Conservation (phyloP, 2,888 invertebrate genomes). For the Ochropleura leucogaster region DNA sequence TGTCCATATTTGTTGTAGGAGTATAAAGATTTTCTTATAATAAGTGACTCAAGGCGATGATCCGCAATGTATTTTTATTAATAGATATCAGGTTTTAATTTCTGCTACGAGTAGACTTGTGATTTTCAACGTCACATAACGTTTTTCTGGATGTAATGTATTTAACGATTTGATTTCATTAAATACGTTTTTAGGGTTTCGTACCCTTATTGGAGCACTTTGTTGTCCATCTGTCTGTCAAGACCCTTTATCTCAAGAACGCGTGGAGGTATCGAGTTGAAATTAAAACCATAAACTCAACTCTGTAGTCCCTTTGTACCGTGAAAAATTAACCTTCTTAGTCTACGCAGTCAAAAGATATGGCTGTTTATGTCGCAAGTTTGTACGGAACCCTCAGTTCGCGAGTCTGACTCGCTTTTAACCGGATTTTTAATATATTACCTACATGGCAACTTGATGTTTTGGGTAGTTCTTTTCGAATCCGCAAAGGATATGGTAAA, state of each 20-base stretch:
- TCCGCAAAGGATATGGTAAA: background rate
- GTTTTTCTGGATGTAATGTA: background rate
- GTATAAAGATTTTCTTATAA: conserved; percentile 8
- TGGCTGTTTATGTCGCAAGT: too few species aligned
- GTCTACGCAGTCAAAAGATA: too few species aligned
- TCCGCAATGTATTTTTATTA: conserved; percentile 15
- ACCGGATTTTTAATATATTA: background rate
- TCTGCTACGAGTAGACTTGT: background rate
- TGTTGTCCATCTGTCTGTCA: too few species aligned
- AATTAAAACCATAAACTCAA: too few species aligned
- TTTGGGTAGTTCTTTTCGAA: background rate
- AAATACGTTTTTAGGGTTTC: too few species aligned
- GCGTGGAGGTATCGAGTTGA: too few species aligned
- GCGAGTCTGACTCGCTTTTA: too few species aligned
- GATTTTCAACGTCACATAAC: conserved; percentile 13
- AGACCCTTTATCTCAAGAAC: too few species aligned
- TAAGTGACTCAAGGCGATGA: conserved; percentile 19
- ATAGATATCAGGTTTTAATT: conserved; percentile 30
- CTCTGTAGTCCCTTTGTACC: too few species aligned
- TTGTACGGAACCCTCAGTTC: too few species aligned
- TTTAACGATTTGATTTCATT: background rate
- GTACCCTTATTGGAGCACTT: too few species aligned
- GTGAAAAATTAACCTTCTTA: too few species aligned
- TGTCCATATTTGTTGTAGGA: background rate
- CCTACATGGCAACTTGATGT: background rate